phyloP scores from a whole-genome alignment of 2,888 invertebrate genomes.

The Neoascia interrupta region DNA sequence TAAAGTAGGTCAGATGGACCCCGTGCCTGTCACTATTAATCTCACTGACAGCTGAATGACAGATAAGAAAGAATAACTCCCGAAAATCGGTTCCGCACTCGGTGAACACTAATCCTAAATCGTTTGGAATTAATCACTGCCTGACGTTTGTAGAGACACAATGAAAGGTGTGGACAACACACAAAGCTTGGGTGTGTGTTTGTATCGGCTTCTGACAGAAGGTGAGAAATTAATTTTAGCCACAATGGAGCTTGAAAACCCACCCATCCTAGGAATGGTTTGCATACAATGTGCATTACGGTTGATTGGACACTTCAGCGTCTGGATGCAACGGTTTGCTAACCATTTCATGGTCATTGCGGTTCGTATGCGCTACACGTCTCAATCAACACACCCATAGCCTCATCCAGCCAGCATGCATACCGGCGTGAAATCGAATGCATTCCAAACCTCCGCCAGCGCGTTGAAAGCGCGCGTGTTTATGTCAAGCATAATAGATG shows the following conservation, averaged over 20 bases:
- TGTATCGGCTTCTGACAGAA: neutral
- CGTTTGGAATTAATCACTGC: neutral
- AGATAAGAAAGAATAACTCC: neutral
- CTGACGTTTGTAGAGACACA: neutral
- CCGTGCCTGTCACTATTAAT: neutral
- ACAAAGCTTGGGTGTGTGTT: too few relatives aligned
- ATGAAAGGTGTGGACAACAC: neutral
- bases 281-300: neutral
- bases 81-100: neutral
- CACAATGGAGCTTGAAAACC: slow-evolving; percentile 11
- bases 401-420: slow-evolving; percentile 6
- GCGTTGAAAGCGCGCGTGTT: slow-evolving; percentile 2
- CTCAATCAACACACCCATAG: slow-evolving; percentile 37
- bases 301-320: slow-evolving; percentile 2
- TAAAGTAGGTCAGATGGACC: neutral
- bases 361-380: slow-evolving; percentile 46
- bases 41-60: slow-evolving; percentile 1
- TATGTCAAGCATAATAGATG: slow-evolving; percentile 41
- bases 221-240: too few relatives aligned
- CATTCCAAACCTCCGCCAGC: slow-evolving; percentile 1
- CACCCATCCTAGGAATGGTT: neutral
- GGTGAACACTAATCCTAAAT: neutral
- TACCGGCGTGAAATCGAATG: slow-evolving; percentile 35
- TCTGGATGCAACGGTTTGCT: neutral
- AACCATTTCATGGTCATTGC: slow-evolving; percentile 15